Evolutionary conservation across 2,888 invertebrate species (phyloP).

Genomic region (Rhagonycha lutea): DNA sequence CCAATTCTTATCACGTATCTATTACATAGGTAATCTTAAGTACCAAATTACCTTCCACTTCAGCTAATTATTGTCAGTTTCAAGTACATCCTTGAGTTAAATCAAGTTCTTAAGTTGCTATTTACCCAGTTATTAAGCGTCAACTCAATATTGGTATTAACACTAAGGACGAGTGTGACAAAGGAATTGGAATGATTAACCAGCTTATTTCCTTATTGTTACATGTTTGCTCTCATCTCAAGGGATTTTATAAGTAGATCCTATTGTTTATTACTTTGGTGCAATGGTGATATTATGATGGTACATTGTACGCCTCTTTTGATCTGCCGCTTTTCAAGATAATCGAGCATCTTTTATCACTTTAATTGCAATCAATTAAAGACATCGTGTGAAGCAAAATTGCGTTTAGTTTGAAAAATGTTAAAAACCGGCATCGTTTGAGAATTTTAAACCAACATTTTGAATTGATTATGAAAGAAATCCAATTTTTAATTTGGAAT

Average conservation of each 20-base stretch:
- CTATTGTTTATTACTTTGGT: neutral
- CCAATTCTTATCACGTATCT: neutral
- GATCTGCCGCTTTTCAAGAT: neutral
- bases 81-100: neutral
- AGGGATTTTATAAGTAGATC: neutral
- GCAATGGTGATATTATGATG: neutral
- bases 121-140: neutral
- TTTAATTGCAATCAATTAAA: constrained; percentile 1
- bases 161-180: neutral
- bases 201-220: neutral
- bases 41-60: neutral
- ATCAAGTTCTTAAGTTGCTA: neutral
- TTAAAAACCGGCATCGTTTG: too few relatives aligned
- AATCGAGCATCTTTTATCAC: constrained; percentile 1
- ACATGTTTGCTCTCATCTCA: neutral
- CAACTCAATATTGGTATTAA: neutral
- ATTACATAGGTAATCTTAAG: neutral
- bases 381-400: neutral
- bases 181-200: neutral
- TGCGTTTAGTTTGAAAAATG: too few relatives aligned
- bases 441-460: too few relatives aligned
- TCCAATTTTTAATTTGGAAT: neutral
- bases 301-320: constrained; percentile 4
- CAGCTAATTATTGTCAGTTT: neutral
- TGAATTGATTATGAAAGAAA: neutral